Percentiles rank a stretch among this genome's conserved stretches.
Evolutionary conservation across 2,113 vertebrate genomes (phyloP).

Genomic region (Menura novaehollandiae): DNA sequence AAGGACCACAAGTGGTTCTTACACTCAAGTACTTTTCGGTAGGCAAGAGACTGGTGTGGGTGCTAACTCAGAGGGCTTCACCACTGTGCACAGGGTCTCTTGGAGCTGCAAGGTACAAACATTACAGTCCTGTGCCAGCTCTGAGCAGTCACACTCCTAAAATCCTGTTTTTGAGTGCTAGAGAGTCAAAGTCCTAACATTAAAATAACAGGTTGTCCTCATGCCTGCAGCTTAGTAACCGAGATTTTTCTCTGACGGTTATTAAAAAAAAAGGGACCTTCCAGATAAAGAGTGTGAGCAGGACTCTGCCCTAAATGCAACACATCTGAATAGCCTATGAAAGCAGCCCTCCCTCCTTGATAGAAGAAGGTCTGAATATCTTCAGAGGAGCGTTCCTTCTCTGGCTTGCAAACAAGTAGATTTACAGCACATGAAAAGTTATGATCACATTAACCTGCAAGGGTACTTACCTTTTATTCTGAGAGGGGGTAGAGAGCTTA

Average conservation of each 20-base stretch:
- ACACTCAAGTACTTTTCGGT: not conserved
- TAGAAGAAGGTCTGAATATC: not conserved
- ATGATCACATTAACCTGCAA: not conserved
- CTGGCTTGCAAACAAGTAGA: not conserved
- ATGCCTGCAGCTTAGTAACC: not conserved
- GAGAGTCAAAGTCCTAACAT: not conserved
- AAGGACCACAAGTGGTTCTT: fast-evolving
- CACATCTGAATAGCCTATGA: not conserved
- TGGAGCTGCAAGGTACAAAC: not conserved
- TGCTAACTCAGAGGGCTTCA: not conserved
- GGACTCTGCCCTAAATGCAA: not conserved
- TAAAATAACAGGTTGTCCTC: not conserved
- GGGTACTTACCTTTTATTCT: not conserved
- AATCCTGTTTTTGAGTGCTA: not conserved
- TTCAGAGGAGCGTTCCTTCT: not conserved
- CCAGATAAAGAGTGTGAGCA: not conserved
- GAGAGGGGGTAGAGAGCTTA: not conserved
- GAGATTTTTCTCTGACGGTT: not conserved
- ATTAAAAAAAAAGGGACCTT: not conserved
- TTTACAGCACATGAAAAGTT: not conserved
- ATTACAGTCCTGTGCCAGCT: not conserved
- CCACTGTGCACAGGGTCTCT: fast-evolving
- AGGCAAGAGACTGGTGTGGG: fast-evolving
- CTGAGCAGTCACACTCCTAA: not conserved
- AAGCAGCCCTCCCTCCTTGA: not conserved